A percentile compares a stretch with the other conserved stretches of the same genome.
Evolutionary conservation across 2,888 invertebrate species (phyloP).

Genomic region (Lypha dubia): DNA sequence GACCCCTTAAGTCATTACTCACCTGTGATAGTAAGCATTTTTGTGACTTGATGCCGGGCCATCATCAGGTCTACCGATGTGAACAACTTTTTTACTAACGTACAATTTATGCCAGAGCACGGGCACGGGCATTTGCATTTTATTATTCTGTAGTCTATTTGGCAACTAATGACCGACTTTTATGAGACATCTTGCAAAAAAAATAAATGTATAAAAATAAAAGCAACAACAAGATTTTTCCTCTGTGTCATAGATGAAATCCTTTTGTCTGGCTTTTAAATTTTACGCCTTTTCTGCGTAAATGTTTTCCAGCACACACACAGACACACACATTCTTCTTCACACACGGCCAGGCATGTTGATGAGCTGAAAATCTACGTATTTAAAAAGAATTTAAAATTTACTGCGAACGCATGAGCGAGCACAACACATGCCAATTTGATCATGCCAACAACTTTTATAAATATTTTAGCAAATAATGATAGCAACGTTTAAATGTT

Average conservation of each 20-base stretch:
- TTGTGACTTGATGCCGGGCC: constrained; percentile 42
- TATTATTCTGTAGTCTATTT: constrained; percentile 61
- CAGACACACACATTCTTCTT: constrained; percentile 61
- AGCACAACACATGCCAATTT: constrained; percentile 38
- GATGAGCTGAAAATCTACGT: constrained; percentile 69
- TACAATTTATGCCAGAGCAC: constrained; percentile 42
- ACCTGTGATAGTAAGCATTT: constrained; percentile 74
- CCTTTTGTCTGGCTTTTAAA: constrained; percentile 52
- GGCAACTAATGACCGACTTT: constrained; percentile 69
- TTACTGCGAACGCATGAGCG: constrained; percentile 41
- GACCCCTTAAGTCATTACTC: constrained; percentile 79
- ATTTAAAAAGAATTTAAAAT: constrained; percentile 66
- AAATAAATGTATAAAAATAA: background rate
- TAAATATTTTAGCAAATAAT: constrained; percentile 54
- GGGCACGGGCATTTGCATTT: constrained; percentile 60
- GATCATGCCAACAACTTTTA: constrained; percentile 42
- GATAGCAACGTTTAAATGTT: background rate
- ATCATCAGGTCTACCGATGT: background rate
- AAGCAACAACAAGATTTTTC: constrained; percentile 6
- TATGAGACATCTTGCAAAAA: constrained; percentile 58
- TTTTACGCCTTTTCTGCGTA: constrained; percentile 50
- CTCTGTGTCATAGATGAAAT: constrained; percentile 52
- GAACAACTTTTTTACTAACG: constrained; percentile 10
- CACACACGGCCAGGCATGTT: constrained; percentile 60
- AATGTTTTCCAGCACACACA: constrained; percentile 48